Evolutionary conservation across 2,888 invertebrate species (phyloP), one percentile per base, ranked within the genome.

Genomic region (Candidula unifasciata): DNA sequence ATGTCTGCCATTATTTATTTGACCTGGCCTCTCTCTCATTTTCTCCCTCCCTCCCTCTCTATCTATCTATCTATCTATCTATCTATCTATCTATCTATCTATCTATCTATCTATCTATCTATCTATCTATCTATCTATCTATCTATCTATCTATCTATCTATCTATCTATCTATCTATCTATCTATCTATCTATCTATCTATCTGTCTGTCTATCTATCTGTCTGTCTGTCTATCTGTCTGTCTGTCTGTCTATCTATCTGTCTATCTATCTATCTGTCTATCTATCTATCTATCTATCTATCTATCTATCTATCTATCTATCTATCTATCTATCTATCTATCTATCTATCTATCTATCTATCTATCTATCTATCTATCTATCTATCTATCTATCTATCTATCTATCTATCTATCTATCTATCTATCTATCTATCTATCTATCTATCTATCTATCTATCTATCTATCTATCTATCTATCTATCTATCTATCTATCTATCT

Each of bases 201-300:
- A 66, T 66, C 66, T 66, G 27, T 66, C 66, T 66, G 27, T 66
- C 66, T 66, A 66, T 66, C 66, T 66, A 66, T 66, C 66, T 66
- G 27, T 66, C 66, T 66, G 27, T 66, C 66, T 66, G 13, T 27
- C 66, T 66, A 27, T 27, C 66, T 66, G 13, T 27, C 66, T 66
- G 3, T 27, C 66, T 27, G 27, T 27, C n/a, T 27, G 27, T 66
- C 68, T 68, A 68, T 68, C 68, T 68, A 68, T 68, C 68, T 68
- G 33, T 68, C 68, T 68, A 68, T 68, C 68, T 68, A 68, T 68
- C 68, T 68, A 68, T 68, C 68, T 68, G 33, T 68, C 68, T 68
- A 68, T 68, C 68, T 68, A 68, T 68, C 68, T 68, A 68, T 68
- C 68, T 68, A 68, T 68, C 68, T 68, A 68, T 68, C 68, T 68